Percentiles rank a stretch among this genome's conserved stretches.
phyloP scores from a whole-genome alignment of 2,888 invertebrate genomes.

The Noctua pronuba region DNA sequence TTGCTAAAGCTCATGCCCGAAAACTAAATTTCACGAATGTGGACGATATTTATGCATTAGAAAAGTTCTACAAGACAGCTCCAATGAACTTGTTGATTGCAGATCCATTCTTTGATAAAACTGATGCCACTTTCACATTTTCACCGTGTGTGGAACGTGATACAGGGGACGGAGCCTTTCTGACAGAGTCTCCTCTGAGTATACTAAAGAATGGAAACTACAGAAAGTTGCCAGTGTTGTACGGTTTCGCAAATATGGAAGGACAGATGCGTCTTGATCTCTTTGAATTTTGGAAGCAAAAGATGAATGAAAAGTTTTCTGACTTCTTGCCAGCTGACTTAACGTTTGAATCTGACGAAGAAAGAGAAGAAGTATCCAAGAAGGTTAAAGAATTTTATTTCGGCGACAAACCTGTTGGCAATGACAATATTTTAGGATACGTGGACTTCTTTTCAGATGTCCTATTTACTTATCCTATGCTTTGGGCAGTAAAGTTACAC shows the following conservation, averaged over 20 bases:
- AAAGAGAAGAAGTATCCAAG: constrained; percentile 62
- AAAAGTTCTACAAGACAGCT: constrained; percentile 66
- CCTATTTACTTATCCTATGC: constrained; percentile 62
- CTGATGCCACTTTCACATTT: constrained; percentile 55
- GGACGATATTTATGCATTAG: constrained; percentile 61
- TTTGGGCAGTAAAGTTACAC: constrained; percentile 66
- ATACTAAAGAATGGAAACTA: constrained; percentile 66
- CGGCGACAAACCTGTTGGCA: constrained; percentile 62
- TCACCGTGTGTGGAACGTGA: constrained; percentile 67
- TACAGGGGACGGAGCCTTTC: constrained; percentile 60
- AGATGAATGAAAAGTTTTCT: constrained; percentile 70
- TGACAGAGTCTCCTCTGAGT: constrained; percentile 65
- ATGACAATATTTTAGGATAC: constrained; percentile 61
- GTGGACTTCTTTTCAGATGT: constrained; percentile 77
- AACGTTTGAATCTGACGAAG: constrained; percentile 49
- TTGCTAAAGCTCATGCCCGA: constrained; percentile 65
- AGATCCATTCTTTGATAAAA: constrained; percentile 41
- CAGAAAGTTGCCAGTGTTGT: constrained; percentile 67
- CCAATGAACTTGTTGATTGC: constrained; percentile 57
- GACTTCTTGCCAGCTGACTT: constrained; percentile 70
- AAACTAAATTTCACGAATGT: constrained; percentile 57
- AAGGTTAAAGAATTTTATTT: constrained; percentile 69
- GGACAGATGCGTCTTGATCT: constrained; percentile 60
- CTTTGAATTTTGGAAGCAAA: constrained; percentile 63
- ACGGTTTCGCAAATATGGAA: constrained; percentile 72